phyloP scores from a whole-genome alignment of 2,888 invertebrate genomes.

The Trileptium ribeirensis region DNA sequence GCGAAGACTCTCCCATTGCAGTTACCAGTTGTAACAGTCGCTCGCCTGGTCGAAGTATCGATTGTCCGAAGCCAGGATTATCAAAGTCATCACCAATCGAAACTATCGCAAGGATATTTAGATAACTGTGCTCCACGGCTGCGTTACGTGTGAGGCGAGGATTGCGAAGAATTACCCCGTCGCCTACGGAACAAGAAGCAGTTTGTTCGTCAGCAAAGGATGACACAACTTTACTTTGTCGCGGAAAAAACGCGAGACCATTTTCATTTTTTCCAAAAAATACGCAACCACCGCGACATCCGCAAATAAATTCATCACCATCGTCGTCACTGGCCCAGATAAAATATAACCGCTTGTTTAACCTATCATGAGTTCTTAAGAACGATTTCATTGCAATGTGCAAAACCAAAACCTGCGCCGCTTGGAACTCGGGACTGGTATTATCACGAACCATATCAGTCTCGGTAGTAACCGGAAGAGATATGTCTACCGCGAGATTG shows the following conservation, averaged over 20 bases:
- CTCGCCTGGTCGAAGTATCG: conserved; percentile 49
- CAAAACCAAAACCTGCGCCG: neutral
- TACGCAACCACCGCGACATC: conserved; percentile 85
- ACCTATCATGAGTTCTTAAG: conserved; percentile 45
- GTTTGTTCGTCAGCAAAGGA: no score
- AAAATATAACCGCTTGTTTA: neutral
- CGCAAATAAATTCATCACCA: conserved; percentile 64
- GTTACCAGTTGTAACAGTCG: no score
- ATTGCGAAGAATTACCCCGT: conserved; percentile 46
- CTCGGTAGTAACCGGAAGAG: neutral
- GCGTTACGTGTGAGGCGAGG: conserved; percentile 40
- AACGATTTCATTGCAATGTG: neutral
- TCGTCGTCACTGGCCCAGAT: neutral
- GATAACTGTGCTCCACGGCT: conserved; percentile 16
- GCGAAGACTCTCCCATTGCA: neutral
- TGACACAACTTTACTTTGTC: conserved; percentile 26
- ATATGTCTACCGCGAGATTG: neutral
- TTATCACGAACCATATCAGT: no score
- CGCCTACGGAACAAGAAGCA: no score
- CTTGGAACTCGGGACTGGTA: no score
- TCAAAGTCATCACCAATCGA: neutral
- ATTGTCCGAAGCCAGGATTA: conserved; percentile 51
- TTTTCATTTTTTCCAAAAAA: conserved; percentile 90
- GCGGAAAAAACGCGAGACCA: conserved; percentile 75
- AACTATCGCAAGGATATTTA: neutral